Percentiles rank a stretch among this genome's conserved stretches.
Evolutionary conservation across 1,140 invertebrate genomes (phyloP).

Genomic region (Tetragnatha versicolor): DNA sequence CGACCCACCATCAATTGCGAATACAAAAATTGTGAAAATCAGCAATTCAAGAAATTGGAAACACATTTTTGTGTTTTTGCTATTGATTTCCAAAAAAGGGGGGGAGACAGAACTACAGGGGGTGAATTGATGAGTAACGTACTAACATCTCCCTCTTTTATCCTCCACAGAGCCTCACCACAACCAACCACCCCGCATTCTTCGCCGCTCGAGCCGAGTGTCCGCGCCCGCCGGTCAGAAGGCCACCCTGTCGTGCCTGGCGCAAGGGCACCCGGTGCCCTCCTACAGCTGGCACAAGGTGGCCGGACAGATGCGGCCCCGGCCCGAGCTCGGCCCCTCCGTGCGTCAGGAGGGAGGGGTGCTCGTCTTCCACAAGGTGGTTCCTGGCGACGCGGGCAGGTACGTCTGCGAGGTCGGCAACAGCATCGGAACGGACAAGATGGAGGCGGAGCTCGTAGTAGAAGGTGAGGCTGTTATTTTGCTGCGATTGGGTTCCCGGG

Average conservation of each 20-base stretch:
- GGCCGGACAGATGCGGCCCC: constrained; percentile 4
- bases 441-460: constrained; percentile 57
- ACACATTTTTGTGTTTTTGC: too few relatives aligned
- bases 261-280: constrained; percentile 76
- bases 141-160: too few relatives aligned
- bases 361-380: constrained; percentile 55
- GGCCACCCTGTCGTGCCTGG: constrained; percentile 74
- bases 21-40: too few relatives aligned
- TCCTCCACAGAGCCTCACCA: constrained; percentile 50
- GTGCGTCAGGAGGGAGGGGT: constrained; percentile 52
- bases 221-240: constrained; percentile 30
- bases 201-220: constrained; percentile 16
- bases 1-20: too few relatives aligned
- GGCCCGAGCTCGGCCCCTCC: constrained; percentile 16
- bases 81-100: too few relatives aligned
- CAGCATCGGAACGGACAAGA: constrained; percentile 57
- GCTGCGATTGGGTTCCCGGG: too few relatives aligned
- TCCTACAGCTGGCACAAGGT: constrained; percentile 70
- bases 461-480: constrained; percentile 51
- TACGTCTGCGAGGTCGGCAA: constrained; percentile 60
- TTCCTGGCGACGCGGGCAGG: constrained; percentile 51
- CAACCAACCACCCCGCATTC: constrained; percentile 54
- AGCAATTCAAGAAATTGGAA: too few relatives aligned
- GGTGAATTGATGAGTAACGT: too few relatives aligned
- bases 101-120: too few relatives aligned